Conservation (phyloP, 1,140 invertebrate species). For the Tetramorium simillimum region DNA sequence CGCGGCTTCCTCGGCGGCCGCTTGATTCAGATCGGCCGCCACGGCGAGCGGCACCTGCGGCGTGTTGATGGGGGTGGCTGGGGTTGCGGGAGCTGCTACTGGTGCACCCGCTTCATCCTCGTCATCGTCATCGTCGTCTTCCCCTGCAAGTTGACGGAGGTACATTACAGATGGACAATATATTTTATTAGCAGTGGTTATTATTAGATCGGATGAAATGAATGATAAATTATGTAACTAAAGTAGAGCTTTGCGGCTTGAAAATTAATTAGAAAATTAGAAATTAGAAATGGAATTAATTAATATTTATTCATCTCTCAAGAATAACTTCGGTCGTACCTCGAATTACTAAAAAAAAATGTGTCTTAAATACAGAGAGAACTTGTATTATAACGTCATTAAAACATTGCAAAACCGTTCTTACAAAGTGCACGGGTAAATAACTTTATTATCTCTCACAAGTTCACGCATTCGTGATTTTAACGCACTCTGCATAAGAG, state of each 20-base stretch:
- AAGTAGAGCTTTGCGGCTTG: not conserved
- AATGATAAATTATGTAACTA: not conserved
- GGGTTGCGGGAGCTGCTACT: slow-evolving; percentile 67
- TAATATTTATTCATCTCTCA: not conserved
- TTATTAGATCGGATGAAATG: not conserved
- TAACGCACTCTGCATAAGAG: slow-evolving; percentile 16
- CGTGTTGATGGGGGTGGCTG: slow-evolving; percentile 73
- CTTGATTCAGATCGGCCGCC: slow-evolving; percentile 80
- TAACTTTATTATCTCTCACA: not conserved
- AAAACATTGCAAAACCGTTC: not conserved
- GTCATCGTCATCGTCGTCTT: slow-evolving; percentile 89
- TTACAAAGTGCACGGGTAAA: too few relatives aligned
- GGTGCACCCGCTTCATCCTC: slow-evolving; percentile 87
- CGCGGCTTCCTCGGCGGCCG: slow-evolving; percentile 72
- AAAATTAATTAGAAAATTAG: not conserved
- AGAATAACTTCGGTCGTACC: not conserved
- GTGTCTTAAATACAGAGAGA: not conserved
- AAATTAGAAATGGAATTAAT: not conserved
- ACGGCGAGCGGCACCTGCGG: slow-evolving; percentile 79
- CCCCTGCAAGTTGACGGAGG: slow-evolving; percentile 42
- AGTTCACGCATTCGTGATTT: slow-evolving; percentile 30
- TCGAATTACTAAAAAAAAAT: not conserved
- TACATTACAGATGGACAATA: not conserved
- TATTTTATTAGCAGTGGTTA: not conserved
- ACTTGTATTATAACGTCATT: not conserved